Percentiles rank a stretch among this genome's conserved stretches.
These are phyloP conservation scores for Ochlodes sylvanus DNA, from an alignment of 2,888 invertebrate genomes.

Conservation along the genomic window DNA sequence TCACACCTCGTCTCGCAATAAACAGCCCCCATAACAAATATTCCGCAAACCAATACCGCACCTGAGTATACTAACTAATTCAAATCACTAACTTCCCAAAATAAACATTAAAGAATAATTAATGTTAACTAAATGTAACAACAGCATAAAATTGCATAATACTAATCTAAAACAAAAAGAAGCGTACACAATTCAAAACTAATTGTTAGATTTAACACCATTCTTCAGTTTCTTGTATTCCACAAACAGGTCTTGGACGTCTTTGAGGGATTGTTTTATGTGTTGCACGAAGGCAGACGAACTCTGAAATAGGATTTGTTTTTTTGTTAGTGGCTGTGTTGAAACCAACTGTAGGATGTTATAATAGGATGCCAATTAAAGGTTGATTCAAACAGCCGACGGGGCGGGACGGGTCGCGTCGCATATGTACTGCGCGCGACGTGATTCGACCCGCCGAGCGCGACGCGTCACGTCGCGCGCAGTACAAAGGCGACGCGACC, in stretches of 20 bases:
- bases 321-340: not conserved
- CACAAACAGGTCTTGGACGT: conserved; percentile 88
- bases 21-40: not conserved
- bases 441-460: too few species aligned
- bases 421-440: too few species aligned
- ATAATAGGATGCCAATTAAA: too few species aligned
- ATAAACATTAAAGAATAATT: conserved; percentile 8
- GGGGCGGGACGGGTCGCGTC: too few species aligned
- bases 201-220: conserved; percentile 44
- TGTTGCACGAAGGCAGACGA: conserved; percentile 91
- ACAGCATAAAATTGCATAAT: conserved; percentile 43
- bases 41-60: conserved; percentile 16
- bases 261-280: conserved; percentile 89
- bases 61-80: conserved; percentile 33
- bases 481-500: too few species aligned
- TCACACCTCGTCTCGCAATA: not conserved
- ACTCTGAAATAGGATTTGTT: conserved; percentile 83
- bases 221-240: conserved; percentile 82
- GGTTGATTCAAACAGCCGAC: too few species aligned
- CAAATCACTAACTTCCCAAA: conserved; percentile 25
- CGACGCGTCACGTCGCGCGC: too few species aligned
- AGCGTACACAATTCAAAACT: conserved; percentile 35
- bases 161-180: conserved; percentile 50
- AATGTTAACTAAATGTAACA: conserved; percentile 31
- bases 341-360: too few species aligned